These are phyloP conservation scores for Lasioglossum figueresi DNA, from an alignment of 2,888 invertebrate genomes.

Conservation along the genomic window DNA sequence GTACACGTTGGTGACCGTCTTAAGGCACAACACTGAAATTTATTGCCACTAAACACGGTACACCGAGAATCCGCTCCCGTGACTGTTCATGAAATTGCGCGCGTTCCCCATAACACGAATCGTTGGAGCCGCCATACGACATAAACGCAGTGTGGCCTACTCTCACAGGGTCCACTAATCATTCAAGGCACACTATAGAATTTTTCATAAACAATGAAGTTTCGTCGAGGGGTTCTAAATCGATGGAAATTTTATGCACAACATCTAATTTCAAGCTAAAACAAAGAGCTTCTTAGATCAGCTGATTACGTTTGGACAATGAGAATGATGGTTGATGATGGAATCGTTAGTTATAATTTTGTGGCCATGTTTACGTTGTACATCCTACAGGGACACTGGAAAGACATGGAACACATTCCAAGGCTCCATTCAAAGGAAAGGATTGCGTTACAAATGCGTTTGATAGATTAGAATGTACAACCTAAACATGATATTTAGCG, in stretches of 20 bases:
- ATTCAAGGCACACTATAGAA: not conserved
- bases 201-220: not conserved
- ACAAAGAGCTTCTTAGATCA: not conserved
- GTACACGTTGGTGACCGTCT: conserved; percentile 44
- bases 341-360: not conserved
- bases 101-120: conserved; percentile 58
- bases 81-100: conserved; percentile 65
- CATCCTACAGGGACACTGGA: not conserved
- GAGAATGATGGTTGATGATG: not conserved
- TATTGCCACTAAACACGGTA: conserved; percentile 74
- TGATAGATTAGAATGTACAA: conserved; percentile 5
- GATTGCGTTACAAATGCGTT: not conserved
- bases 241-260: not conserved
- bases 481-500: not conserved
- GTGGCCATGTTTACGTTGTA: not conserved
- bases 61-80: conserved; percentile 59
- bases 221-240: not conserved
- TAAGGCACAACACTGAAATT: conserved; percentile 71
- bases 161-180: not conserved
- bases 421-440: not conserved
- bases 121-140: conserved; percentile 19
- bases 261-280: not conserved
- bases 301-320: not conserved
- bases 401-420: not conserved
- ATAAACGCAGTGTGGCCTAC: not conserved